Evolutionary conservation across 2,888 invertebrate species (phyloP).

Genomic region (Petrolisthes cinctipes): DNA sequence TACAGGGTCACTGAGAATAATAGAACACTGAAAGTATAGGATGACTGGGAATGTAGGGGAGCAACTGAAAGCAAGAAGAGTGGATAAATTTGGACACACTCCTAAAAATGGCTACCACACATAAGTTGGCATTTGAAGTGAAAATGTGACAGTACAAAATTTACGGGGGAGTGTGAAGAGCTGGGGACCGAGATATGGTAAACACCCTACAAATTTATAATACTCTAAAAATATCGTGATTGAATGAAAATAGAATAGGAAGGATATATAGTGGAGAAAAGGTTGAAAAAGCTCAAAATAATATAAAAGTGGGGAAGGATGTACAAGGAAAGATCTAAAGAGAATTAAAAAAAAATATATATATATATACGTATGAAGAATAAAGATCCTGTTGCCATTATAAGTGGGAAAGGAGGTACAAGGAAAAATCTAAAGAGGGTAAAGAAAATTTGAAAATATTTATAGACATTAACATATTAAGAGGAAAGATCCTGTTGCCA

Average conservation of each 20-base stretch:
- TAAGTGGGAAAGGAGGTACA: not conserved
- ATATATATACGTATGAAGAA: no score
- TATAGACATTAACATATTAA: not conserved
- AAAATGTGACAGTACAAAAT: no score
- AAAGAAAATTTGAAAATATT: not conserved
- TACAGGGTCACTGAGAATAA: not conserved
- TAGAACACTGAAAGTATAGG: not conserved
- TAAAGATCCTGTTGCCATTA: no score
- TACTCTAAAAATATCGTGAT: no score
- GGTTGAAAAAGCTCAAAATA: not conserved
- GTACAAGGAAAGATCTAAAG: no score
- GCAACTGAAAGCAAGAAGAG: not conserved
- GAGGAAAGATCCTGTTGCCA: conserved; percentile 20
- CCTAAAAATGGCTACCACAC: no score
- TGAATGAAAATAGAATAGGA: no score
- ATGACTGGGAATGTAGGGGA: not conserved
- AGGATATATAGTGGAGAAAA: not conserved
- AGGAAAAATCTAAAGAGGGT: not conserved
- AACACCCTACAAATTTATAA: no score
- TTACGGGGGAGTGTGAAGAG: no score
- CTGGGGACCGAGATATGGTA: no score
- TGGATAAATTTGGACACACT: not conserved
- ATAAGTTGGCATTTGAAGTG: no score
- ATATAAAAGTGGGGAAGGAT: not conserved
- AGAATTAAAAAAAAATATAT: no score